phyloP scores from a whole-genome alignment of 2,113 vertebrate species.

The Myotis brandtii region DNA sequence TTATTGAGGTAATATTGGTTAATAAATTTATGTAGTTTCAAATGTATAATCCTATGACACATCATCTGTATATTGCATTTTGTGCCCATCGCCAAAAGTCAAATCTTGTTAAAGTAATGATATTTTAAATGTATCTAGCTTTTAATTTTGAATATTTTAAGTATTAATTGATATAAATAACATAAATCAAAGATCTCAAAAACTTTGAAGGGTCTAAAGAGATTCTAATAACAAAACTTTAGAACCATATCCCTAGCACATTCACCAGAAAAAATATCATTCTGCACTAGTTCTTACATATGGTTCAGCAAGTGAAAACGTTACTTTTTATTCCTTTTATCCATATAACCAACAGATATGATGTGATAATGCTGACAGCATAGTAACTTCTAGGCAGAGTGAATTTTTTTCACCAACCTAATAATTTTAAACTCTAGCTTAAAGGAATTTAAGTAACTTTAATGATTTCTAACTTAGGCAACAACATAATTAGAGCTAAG shows the following conservation, averaged over 20 bases:
- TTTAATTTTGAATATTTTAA: neutral
- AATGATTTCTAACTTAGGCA: too few relatives aligned
- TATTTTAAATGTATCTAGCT: neutral
- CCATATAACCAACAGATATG: neutral
- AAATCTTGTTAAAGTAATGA: neutral
- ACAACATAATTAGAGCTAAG: neutral
- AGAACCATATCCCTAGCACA: neutral
- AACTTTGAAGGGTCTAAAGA: neutral
- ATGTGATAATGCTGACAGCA: neutral
- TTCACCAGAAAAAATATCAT: neutral
- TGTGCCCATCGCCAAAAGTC: neutral
- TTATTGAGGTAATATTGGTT: neutral
- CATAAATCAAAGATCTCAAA: neutral
- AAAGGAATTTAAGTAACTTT: too few relatives aligned
- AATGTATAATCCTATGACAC: neutral
- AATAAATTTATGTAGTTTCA: neutral
- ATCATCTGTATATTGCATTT: neutral
- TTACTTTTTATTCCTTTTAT: slow-evolving; percentile 15
- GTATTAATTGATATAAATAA: neutral
- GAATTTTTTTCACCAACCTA: slow-evolving; percentile 13
- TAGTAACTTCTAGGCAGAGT: neutral
- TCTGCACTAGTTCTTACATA: neutral
- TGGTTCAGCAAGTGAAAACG: neutral
- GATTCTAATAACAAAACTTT: neutral
- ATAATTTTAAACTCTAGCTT: neutral